These are phyloP conservation scores for Phrynosoma platyrhinos DNA, from an alignment of 2,113 vertebrate species.

Conservation along the genomic window DNA sequence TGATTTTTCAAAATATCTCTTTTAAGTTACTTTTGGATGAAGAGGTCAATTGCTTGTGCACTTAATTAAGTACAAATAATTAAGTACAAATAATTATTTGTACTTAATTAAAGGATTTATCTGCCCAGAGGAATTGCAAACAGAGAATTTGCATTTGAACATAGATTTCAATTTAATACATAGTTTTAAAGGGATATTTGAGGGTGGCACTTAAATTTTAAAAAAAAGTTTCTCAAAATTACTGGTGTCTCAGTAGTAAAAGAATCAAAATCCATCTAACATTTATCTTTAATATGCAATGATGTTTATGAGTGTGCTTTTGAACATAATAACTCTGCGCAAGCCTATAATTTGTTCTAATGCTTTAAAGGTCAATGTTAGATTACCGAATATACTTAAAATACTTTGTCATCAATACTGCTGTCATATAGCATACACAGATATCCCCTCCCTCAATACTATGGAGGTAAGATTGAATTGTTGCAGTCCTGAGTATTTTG, in stretches of 20 bases:
- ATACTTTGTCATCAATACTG: constrained; percentile 58
- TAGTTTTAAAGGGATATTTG: constrained; percentile 66
- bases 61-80: not conserved
- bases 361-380: constrained; percentile 60
- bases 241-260: constrained; percentile 65
- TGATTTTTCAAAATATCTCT: constrained; percentile 62
- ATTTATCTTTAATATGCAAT: constrained; percentile 71
- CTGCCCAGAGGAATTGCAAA: constrained; percentile 59
- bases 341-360: constrained; percentile 73
- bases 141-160: constrained; percentile 62
- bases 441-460: constrained; percentile 68
- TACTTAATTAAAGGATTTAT: constrained; percentile 70
- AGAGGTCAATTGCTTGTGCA: constrained; percentile 63
- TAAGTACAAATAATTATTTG: constrained; percentile 33
- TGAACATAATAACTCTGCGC: constrained; percentile 64
- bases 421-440: constrained; percentile 66
- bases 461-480: constrained; percentile 65
- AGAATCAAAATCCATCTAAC: constrained; percentile 66
- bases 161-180: constrained; percentile 68
- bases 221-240: constrained; percentile 60
- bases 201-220: constrained; percentile 53
- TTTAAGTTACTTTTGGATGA: constrained; percentile 63
- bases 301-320: constrained; percentile 68
- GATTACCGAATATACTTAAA: constrained; percentile 67
- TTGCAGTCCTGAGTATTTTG: constrained; percentile 57